These are phyloP conservation scores for Sternotherus odoratus DNA, from an alignment of 2,797 vertebrate genomes.

Conservation along the genomic window DNA sequence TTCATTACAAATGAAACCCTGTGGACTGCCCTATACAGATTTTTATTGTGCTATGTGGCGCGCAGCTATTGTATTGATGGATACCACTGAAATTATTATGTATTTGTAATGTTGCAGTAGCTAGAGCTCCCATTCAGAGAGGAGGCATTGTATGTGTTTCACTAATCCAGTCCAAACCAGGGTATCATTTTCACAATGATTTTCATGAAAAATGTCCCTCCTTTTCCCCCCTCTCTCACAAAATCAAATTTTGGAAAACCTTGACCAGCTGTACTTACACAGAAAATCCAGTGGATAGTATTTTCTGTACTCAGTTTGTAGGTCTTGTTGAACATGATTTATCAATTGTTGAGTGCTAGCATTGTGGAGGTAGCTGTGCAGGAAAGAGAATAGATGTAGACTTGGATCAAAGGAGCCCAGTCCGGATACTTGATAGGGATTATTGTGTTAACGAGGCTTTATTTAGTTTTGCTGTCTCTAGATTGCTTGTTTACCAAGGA, in stretches of 20 bases:
- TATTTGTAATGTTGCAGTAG: background rate
- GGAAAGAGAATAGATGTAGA: background rate
- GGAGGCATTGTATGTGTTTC: background rate
- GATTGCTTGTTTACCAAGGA: background rate
- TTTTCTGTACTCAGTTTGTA: background rate
- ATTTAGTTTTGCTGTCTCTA: background rate
- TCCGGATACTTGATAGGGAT: background rate
- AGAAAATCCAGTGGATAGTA: rapidly evolving
- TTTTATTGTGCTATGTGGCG: background rate
- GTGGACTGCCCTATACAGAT: background rate
- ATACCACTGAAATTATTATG: background rate
- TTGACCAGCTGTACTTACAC: background rate
- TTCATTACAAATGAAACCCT: too few relatives aligned
- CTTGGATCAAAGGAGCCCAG: background rate
- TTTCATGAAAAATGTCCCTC: background rate
- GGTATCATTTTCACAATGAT: background rate
- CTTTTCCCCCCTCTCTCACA: background rate
- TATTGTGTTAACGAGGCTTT: background rate
- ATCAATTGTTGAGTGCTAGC: background rate
- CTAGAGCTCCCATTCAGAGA: background rate
- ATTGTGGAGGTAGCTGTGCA: background rate
- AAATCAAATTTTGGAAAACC: background rate
- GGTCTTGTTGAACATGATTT: rapidly evolving
- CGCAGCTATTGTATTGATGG: background rate
- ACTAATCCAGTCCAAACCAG: background rate